Base-by-base conservation (phyloP, 2,888 invertebrate species). In the Hypselothyrea guttata region DNA sequence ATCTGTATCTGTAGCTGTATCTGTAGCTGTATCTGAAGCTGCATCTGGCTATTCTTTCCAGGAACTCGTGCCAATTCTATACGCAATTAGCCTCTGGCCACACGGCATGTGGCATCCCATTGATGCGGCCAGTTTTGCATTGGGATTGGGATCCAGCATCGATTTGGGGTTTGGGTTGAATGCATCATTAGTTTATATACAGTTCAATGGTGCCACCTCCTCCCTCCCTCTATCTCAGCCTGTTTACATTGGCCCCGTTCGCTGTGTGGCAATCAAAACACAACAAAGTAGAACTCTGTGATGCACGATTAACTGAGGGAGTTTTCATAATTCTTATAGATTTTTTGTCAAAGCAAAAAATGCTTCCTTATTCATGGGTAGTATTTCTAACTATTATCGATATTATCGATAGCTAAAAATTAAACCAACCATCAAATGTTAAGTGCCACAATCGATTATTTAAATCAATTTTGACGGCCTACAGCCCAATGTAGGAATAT, bases 221-320 rank as follows among this genome's bases (percentile, higher is more conserved):
- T 4, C 22, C 22, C 22, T 4, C 22, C 22, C 22, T n/a, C n/a
- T n/a, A 22, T 22, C 22, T 31, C 41, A 22, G 66, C 53, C 71
- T 71, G 71, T 71, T 71, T 71, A 67, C 63, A 57, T 63, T 71
- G 59, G 62, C 71, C 61, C 46, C 62, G 48, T 59, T 66, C 38
- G 33, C 13, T 40, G 9, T 33, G 52, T 37, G 18, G 12, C 31
- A 18, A 22, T 22, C 2, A 22, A 22, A 22, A 5, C 22, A 22
- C 22, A 22, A 5, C 22, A 22, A 5, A 22, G n/a, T n/a, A n/a
- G n/a, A n/a, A n/a, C n/a, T n/a, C n/a, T n/a, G n/a, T n/a, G n/a
- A n/a, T n/a, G n/a, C n/a, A n/a, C n/a, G n/a, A n/a, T n/a, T n/a
- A n/a, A n/a, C n/a, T n/a, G n/a, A n/a, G n/a, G n/a, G n/a, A n/a